Evolutionary conservation across 1,140 invertebrate species (phyloP).

Genomic region (Hylyphantes graminicola): DNA sequence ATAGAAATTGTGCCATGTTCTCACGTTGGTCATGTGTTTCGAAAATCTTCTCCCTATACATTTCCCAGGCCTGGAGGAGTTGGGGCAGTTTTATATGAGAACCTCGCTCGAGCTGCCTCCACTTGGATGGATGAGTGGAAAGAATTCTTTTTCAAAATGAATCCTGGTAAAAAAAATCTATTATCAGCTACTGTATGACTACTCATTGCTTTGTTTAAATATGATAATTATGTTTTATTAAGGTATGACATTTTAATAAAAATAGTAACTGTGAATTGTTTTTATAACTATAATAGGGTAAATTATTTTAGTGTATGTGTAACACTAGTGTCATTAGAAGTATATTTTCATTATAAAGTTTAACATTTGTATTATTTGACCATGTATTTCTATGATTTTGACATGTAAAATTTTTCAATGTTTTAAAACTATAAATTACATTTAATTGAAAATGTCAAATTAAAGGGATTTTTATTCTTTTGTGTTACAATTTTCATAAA

Average conservation of each 20-base stretch:
- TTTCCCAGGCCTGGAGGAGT: conserved; percentile 76
- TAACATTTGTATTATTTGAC: no score
- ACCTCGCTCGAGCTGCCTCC: conserved; percentile 86
- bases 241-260: no score
- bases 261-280: no score
- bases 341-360: no score
- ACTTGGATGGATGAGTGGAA: conserved; percentile 97
- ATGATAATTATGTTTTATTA: background rate
- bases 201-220: background rate
- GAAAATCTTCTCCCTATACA: conserved; percentile 91
- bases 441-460: no score
- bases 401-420: no score
- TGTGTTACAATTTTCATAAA: background rate
- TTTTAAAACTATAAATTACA: no score
- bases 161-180: conserved; percentile 70
- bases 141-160: conserved; percentile 89
- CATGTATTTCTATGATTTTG: no score
- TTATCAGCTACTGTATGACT: background rate
- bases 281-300: no score
- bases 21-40: conserved; percentile 97
- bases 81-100: conserved; percentile 86
- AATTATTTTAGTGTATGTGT: no score
- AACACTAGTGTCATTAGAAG: no score
- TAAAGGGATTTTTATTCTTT: background rate
- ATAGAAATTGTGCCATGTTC: conserved; percentile 96